Base-by-base conservation (phyloP, 2,113 vertebrate genomes). In the Prionailurus bengalensis region DNA sequence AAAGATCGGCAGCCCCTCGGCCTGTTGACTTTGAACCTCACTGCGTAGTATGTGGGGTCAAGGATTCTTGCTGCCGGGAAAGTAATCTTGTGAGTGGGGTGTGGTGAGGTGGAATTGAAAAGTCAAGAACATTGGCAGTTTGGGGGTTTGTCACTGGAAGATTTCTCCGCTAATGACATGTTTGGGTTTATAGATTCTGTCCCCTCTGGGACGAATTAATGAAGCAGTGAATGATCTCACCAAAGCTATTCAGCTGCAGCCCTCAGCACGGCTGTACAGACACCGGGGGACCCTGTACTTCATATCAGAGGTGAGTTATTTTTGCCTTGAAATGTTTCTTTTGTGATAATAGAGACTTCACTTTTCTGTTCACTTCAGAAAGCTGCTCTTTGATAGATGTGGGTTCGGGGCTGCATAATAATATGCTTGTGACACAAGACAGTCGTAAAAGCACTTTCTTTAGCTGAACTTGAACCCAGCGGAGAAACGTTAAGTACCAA, bases 271-370 rank as follows among this genome's bases (percentile, higher is more conserved):
- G 29, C 99, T 99, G 39, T 99, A 99, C 98, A 98, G 99, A 85
- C 99, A 99, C 98, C 98, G 99, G 95, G 99, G 99, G 83, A 99
- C 99, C 0, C 99, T 99, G 96, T 98, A 99, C 97, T 99, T 99
- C 98, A 99, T 99, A 89, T 99, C 99, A n/a, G 99, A 99, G 99
- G 99, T 99, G 84, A 98, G 98, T 80, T 88, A 48, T 68, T 36
- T 79, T 84, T 17, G 78, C 85, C 93, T 89, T 36, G n/a, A 58
- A 55, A 39, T 3, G 6, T 94, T 21, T 66, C 61, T 79, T 94
- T 45, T 6, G 2, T 21, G 12, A 29, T 7, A 17, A 29, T 66
- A 7, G 70, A 78, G 51, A 73, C 55, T 45, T 91, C 27, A 8
- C 45, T 58, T 91, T 76, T 55, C 17, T 27, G 89, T 11, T 58